A percentile compares a stretch with the other conserved stretches of the same genome.
Conservation (phyloP, 2,797 vertebrate genomes). For the Coendou prehensilis region DNA sequence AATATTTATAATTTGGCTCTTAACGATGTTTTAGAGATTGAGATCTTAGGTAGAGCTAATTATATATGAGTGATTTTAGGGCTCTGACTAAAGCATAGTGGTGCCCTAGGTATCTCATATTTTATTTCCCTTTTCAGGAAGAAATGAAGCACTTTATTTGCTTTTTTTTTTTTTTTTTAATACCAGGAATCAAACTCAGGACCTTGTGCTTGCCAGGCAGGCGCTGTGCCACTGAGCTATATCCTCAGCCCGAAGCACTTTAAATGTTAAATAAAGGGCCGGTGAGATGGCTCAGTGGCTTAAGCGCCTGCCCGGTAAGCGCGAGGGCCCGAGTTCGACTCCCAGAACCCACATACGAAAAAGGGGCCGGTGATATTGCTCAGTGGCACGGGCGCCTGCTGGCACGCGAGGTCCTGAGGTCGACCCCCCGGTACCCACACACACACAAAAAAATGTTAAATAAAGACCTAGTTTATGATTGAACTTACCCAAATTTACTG, state of each 20-base stretch:
- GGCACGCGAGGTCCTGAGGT: too few species aligned
- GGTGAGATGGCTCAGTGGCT: too few species aligned
- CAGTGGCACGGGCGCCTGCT: too few species aligned
- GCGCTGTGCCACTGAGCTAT: too few species aligned
- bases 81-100: neutral
- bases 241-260: neutral
- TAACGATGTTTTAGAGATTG: constrained; percentile 31
- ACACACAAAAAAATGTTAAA: neutral
- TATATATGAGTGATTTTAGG: neutral
- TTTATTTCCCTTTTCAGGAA: constrained; percentile 23
- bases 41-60: constrained; percentile 11
- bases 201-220: too few species aligned
- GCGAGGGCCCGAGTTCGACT: too few species aligned
- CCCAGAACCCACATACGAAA: too few species aligned
- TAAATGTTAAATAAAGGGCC: neutral
- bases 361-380: too few species aligned
- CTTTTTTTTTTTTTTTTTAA: too few species aligned
- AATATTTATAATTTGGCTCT: constrained; percentile 44
- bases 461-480: neutral
- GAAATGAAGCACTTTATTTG: neutral
- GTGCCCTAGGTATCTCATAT: neutral
- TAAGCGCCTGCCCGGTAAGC: too few species aligned
- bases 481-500: neutral
- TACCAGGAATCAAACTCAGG: too few species aligned
- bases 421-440: too few species aligned